Conservation (phyloP, 1,140 invertebrate species). For the Ceratina calcarata region DNA sequence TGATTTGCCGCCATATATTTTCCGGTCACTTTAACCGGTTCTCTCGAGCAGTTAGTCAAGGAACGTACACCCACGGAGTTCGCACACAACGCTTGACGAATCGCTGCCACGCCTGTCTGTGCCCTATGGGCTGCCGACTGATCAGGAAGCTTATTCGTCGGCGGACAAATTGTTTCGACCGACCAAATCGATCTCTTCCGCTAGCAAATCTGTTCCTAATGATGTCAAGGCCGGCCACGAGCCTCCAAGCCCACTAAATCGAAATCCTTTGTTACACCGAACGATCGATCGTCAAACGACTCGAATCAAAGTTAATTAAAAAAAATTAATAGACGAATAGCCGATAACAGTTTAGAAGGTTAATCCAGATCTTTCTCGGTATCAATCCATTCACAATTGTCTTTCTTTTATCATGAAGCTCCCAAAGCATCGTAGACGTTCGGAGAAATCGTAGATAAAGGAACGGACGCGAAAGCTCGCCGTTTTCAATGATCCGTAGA, state of each 20-base stretch:
- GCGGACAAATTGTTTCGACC: slow-evolving; percentile 61
- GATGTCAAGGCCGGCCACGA: slow-evolving; percentile 45
- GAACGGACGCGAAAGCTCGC: neutral
- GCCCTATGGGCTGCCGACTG: slow-evolving; percentile 15
- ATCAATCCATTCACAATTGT: neutral
- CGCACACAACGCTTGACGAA: slow-evolving; percentile 47
- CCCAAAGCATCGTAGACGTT: neutral
- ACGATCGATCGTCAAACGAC: neutral
- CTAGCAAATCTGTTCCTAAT: slow-evolving; percentile 24
- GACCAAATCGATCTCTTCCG: slow-evolving; percentile 58
- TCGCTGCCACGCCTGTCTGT: slow-evolving; percentile 54
- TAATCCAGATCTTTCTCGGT: neutral
- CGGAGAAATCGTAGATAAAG: neutral
- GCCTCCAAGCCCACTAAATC: neutral
- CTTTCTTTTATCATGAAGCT: neutral
- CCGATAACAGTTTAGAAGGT: neutral
- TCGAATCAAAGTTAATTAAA: neutral
- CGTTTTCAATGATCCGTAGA: slow-evolving; percentile 14
- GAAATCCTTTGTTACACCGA: neutral
- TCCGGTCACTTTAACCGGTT: neutral
- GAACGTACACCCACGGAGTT: slow-evolving; percentile 13
- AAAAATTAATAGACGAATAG: neutral
- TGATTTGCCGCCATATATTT: neutral
- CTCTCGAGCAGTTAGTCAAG: neutral
- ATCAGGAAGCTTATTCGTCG: slow-evolving; percentile 56